Evolutionary conservation across 1,140 invertebrate species (phyloP), one percentile per base, ranked within the genome.

Genomic region (Penaeus chinensis): DNA sequence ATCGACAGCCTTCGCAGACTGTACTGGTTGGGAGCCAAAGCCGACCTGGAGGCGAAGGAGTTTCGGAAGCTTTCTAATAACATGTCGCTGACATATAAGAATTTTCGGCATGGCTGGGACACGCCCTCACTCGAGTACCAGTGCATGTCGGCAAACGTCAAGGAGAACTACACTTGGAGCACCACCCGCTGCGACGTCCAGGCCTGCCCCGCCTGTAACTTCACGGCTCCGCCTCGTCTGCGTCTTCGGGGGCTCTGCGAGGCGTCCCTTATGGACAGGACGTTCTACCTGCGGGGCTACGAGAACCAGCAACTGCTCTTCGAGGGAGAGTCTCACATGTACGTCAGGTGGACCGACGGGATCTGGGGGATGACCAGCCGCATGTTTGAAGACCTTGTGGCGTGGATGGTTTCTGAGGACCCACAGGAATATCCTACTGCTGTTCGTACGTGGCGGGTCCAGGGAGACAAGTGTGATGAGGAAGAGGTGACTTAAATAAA

Each of bases 11-110:
- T 22, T 22, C 32, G 47, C 18, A 61, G 24, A 20, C 61, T 83
- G 19, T 87, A 78, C 61, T 87, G 86, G 86, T 19, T 83, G 11
- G 86, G 86, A 8, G 47, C 77, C 32, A 42, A 61, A 20, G 78
- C 47, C 1, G 62, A 87, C 42, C 16, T 87, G 22, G 27, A 16
- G 1, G 61, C 11, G 24, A 32, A 54, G 37, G 10, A 18, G 42
- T 87, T 80, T 71, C 4, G 63, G 22, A n/a, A 19, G 8, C 20
- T 74, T 2, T 0, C 10, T 5, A 61, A 27, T 81, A 18, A 60
- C 16, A 11, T 11, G 16, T 54, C 86, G 11, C 66, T 82, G 16
- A 2, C 19, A 16, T 87, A 71, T 54, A 42, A 82, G 37, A 63
- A 62, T 60, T 62, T 74, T 20, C 4, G 22, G 13, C n/a, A 66